These are phyloP conservation scores for Nomada goodeniana DNA, from an alignment of 2,888 invertebrate genomes.

Conservation along the genomic window DNA sequence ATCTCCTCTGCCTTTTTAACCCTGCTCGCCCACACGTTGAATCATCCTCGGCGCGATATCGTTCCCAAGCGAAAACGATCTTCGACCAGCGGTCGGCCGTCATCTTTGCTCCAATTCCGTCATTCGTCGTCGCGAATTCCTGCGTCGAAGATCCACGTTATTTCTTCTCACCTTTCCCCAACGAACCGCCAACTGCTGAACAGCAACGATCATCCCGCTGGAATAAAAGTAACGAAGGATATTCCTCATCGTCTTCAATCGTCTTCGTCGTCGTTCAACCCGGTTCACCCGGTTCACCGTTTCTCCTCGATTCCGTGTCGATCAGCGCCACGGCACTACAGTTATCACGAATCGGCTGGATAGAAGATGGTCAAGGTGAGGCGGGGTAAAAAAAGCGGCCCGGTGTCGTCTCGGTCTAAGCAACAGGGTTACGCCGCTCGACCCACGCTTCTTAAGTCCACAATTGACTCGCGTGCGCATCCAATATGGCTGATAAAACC, in stretches of 20 bases:
- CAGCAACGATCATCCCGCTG: too few species aligned
- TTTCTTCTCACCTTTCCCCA: too few species aligned
- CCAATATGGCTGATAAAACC: conserved; percentile 71
- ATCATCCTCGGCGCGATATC: conserved; percentile 37
- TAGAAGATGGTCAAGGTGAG: conserved; percentile 23
- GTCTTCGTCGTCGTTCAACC: neutral
- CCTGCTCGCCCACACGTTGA: conserved; percentile 49
- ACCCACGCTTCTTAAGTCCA: conserved; percentile 55
- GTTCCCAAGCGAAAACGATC: conserved; percentile 24
- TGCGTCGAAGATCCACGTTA: too few species aligned
- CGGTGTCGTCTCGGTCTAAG: conserved; percentile 54
- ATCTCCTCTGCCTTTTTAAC: conserved; percentile 49
- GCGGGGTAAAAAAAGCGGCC: conserved; percentile 60
- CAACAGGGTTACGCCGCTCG: conserved; percentile 9
- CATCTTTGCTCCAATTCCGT: neutral
- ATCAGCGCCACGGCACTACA: conserved; percentile 37
- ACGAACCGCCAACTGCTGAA: too few species aligned
- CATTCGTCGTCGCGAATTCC: neutral
- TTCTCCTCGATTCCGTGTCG: conserved; percentile 4
- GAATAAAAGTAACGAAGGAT: too few species aligned
- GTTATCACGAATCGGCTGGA: conserved; percentile 22
- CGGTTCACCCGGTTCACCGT: neutral
- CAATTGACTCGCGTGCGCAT: conserved; percentile 62
- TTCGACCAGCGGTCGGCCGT: neutral
- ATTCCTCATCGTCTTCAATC: neutral